A percentile compares a stretch with the other conserved stretches of the same genome.
phyloP scores from a whole-genome alignment of 2,113 vertebrate species.

The Tragelaphus buxtoni region DNA sequence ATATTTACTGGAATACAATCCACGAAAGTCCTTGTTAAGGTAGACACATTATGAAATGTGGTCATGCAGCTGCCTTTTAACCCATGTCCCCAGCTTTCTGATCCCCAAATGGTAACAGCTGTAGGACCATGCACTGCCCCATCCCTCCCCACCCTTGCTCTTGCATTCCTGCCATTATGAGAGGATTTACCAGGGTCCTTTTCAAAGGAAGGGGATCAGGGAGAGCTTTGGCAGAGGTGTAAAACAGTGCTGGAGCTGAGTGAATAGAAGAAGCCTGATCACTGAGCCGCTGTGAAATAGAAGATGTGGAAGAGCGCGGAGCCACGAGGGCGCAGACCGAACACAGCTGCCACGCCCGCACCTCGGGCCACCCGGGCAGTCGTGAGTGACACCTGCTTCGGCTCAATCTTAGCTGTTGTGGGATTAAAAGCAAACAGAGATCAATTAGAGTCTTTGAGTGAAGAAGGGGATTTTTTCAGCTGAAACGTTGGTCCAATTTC shows the following conservation, averaged over 20 bases:
- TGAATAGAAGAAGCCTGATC: constrained; percentile 3
- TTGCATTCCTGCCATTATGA: neutral
- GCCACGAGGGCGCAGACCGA: neutral
- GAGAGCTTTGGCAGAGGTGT: constrained; percentile 25
- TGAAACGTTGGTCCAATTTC: neutral
- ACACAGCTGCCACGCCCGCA: accelerated
- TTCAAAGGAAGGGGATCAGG: constrained; percentile 50
- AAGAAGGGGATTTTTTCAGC: neutral
- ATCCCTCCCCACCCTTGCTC: neutral
- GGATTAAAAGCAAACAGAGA: neutral
- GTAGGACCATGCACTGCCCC: neutral
- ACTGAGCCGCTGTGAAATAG: constrained; percentile 6
- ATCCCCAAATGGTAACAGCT: constrained; percentile 27
- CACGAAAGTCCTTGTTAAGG: neutral
- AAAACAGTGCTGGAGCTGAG: constrained; percentile 13
- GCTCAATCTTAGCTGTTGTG: neutral
- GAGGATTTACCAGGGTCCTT: constrained; percentile 36
- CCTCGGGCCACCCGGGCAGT: accelerated
- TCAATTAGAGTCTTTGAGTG: neutral
- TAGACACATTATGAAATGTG: neutral
- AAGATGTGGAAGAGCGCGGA: neutral
- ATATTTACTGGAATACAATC: neutral
- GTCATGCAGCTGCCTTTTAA: neutral
- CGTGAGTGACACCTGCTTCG: too few species aligned
- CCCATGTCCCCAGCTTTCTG: neutral